Base-by-base conservation (phyloP, 2,797 vertebrate species). In the Leptatherina wallacei region DNA sequence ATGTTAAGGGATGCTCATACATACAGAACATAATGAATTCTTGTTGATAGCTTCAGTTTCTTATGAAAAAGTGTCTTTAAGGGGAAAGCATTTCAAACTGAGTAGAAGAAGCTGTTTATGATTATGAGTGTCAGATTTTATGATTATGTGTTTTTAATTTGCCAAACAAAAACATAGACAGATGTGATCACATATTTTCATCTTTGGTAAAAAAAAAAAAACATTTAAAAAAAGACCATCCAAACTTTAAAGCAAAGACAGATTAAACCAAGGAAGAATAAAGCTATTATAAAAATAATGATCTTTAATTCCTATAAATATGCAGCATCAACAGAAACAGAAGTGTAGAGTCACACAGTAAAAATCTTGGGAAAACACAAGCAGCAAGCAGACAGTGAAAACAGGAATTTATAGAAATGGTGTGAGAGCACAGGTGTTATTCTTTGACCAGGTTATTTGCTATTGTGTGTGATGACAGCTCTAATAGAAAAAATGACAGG, bases 401-500 rank as follows among this genome's bases (percentile, higher is more conserved):
- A 44, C 14, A 18, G 42, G 51, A 58, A 75, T 84, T 77, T 69
- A 75, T 68, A 71, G 80, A 80, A 77, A 83, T 62, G 75, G 61
- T 54, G 27, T 0, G 42, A 82, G 87, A 86, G 78, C 86, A 78
- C 90, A 91, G 88, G 84, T 90, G 89, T 47, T 57, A 69, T 81
- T 85, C 80, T 81, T 67, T 78, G 81, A 84, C 81, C 81, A 56
- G 75, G 74, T 85, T 83, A 91, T 91, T 89, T 82, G 81, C 72
- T 78, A 82, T 74, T 85, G 80, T 87, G 78, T 75, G 82, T 58
- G 61, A 75, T 68, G 87, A 84, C 89, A 83, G 76, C 69, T 77
- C 75, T 81, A 90, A 90, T 87, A 83, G 82, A 71, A 88, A 86
- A 85, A 80, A 89, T 81, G 86, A 85, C 80, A 80, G 76, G 68